Conservation (phyloP, 2,113 vertebrate species). For the Ptychochromis oligacanthus region DNA sequence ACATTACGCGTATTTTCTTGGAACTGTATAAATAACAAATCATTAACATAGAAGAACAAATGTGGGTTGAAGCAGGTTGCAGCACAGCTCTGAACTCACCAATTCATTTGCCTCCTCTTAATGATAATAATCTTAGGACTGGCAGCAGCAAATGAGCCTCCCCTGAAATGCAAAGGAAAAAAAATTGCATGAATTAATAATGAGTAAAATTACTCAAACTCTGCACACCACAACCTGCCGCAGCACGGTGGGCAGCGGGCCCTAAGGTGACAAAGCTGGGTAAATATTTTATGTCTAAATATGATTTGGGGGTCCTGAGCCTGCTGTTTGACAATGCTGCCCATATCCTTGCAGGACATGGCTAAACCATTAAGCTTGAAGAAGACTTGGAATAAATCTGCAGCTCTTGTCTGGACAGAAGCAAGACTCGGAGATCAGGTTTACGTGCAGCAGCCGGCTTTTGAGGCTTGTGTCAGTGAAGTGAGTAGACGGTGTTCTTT, state of each 20-base stretch:
- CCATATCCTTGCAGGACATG: constrained; percentile 31
- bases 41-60: background rate
- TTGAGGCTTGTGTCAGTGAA: background rate
- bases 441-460: constrained; percentile 26
- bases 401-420: constrained; percentile 31
- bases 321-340: constrained; percentile 30
- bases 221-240: constrained; percentile 67
- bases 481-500: constrained; percentile 55
- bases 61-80: constrained; percentile 27
- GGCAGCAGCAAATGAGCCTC: constrained; percentile 55
- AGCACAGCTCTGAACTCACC: constrained; percentile 48
- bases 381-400: constrained; percentile 21
- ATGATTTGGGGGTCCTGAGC: constrained; percentile 62
- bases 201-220: constrained; percentile 79
- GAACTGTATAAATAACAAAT: background rate
- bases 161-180: constrained; percentile 56
- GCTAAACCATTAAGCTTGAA: constrained; percentile 38
- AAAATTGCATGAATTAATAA: constrained; percentile 78
- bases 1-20: constrained; percentile 7
- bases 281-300: constrained; percentile 81
- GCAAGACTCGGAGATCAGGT: constrained; percentile 24
- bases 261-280: constrained; percentile 74
- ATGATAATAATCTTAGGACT: constrained; percentile 57
- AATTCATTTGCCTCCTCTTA: constrained; percentile 57
- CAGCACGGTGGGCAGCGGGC: constrained; percentile 63